Evolutionary conservation across 2,113 vertebrate genomes (phyloP), one percentile per base, ranked within the genome.

Genomic region (Psammodynastes pulverulentus): DNA sequence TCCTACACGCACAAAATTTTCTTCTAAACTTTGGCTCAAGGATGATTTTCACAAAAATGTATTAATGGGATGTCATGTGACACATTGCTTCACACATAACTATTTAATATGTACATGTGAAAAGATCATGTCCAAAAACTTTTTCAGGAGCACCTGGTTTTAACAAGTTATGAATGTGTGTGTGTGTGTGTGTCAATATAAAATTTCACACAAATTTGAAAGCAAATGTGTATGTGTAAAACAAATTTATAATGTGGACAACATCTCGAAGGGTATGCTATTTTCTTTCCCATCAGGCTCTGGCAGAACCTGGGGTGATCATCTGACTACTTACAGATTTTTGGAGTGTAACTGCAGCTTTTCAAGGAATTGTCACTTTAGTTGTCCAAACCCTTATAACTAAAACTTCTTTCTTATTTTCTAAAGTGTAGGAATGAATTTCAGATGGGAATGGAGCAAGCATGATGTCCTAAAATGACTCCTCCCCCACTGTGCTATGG

Each of bases 341-440:
- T 19, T 87, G 34, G 49, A 92, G 5, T 79, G 91, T 0, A 95
- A 29, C 19, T 56, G 92, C 88, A 90, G 84, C 9, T 4, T 90
- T 92, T 95, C 90, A 88, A 94, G 72, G 49, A 23, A 39, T 92
- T 13, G 39, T 88, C 84, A 9, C 34, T 93, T 0, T 88, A 92
- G 95, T 86, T 17, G 62, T 54, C 21, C n/a, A 1, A 92, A 91
- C 67, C 91, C 24, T 88, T 93, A 67, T 26, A 86, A 89, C 91
- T 92, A 86, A 92, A 53, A 89, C 51, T 45, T 85, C 87, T 92
- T 92, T 52, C 79, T 92, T 72, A 92, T 92, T 89, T 92, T 87
- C 87, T 92, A 89, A 58, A 45, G 52, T 8, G 24, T 26, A 26
- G 54, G 54, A 92, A 89, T 89, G 87, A 89, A 92, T 92, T 92